These are phyloP conservation scores for Caenorhabditis drosophilae DNA, from an alignment of 2,888 invertebrate species.

Conservation along the genomic window DNA sequence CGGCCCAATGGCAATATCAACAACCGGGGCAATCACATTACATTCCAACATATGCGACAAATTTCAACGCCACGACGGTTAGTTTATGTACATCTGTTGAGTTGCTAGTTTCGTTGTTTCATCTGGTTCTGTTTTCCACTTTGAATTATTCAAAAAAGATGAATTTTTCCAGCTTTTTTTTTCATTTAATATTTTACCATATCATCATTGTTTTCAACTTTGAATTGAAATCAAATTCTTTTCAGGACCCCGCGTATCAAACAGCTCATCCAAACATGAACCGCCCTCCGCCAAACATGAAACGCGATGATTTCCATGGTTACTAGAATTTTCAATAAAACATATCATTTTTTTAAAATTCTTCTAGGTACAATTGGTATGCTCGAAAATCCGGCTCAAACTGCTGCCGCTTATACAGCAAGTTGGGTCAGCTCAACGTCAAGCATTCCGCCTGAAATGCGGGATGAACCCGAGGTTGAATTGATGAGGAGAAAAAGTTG, in stretches of 20 bases:
- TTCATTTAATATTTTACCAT: too few species aligned
- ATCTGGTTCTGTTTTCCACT: too few species aligned
- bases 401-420: conserved; percentile 57
- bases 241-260: conserved; percentile 27
- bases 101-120: too few species aligned
- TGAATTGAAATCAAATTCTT: neutral
- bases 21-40: conserved; percentile 12
- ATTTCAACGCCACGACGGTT: conserved; percentile 27
- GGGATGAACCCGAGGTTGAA: conserved; percentile 56
- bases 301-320: conserved; percentile 21
- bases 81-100: too few species aligned
- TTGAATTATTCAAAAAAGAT: too few species aligned
- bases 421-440: conserved; percentile 62
- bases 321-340: neutral
- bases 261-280: conserved; percentile 20
- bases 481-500: too few species aligned
- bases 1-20: conserved; percentile 11
- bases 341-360: neutral
- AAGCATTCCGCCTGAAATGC: conserved; percentile 60
- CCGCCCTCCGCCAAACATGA: conserved; percentile 8
- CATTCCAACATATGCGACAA: conserved; percentile 26
- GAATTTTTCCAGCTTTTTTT: too few species aligned
- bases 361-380: conserved; percentile 18
- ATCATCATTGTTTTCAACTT: too few species aligned
- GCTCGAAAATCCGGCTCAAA: conserved; percentile 43